A percentile compares a stretch with the other conserved stretches of the same genome.
phyloP scores from a whole-genome alignment of 2,888 invertebrate genomes.

The Germaria angustata region DNA sequence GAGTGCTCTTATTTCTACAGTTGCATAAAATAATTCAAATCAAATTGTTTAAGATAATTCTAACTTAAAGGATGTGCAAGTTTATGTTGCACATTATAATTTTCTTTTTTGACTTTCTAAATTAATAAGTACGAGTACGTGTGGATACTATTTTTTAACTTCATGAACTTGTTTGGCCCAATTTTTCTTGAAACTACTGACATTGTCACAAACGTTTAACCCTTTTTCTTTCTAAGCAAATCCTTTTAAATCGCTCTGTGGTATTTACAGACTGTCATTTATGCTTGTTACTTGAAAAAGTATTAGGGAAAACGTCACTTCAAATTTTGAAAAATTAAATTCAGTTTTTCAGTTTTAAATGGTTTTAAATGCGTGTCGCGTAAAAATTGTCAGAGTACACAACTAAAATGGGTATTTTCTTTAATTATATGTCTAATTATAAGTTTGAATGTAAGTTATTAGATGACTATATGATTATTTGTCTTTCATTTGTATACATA shows the following conservation, averaged over 20 bases:
- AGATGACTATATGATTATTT: conserved; percentile 62
- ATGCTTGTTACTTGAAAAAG: background rate
- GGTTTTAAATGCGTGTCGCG: conserved; percentile 24
- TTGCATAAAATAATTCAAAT: too few species aligned
- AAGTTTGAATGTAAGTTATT: conserved; percentile 59
- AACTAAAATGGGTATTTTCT: conserved; percentile 22
- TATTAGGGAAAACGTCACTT: background rate
- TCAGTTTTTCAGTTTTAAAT: background rate
- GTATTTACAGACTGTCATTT: background rate
- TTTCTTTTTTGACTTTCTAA: background rate
- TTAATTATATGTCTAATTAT: conserved; percentile 58
- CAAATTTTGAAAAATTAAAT: conserved; percentile 16
- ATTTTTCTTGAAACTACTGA: conserved; percentile 2
- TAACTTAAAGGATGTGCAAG: too few species aligned
- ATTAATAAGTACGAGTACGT: background rate
- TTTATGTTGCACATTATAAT: background rate
- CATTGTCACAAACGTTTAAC: conserved; percentile 10
- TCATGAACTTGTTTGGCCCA: background rate
- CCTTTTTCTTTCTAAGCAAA: background rate
- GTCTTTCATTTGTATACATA: conserved; percentile 31
- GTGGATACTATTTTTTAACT: background rate
- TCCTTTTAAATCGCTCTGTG: background rate
- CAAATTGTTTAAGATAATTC: too few species aligned
- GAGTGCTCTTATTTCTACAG: too few species aligned
- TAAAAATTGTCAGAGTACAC: background rate